Percentiles rank a stretch among this genome's conserved stretches.
Evolutionary conservation across 2,113 vertebrate species (phyloP).

Genomic region (Crotophaga sulcirostris): DNA sequence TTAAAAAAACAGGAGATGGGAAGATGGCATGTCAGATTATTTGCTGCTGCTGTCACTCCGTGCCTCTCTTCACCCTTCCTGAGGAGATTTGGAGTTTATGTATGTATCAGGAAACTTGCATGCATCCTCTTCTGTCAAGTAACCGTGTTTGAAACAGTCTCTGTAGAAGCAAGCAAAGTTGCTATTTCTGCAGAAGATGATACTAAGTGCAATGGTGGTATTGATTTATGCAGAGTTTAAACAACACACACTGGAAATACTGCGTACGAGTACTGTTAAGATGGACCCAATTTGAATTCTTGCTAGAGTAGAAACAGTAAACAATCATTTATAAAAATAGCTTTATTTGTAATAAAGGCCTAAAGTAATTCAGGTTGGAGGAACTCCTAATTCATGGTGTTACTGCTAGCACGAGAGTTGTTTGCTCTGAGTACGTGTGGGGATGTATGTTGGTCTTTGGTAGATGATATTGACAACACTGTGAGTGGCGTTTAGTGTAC

Average conservation of each 20-base stretch:
- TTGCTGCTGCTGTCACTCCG: neutral
- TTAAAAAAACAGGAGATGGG: neutral
- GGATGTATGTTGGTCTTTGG: neutral
- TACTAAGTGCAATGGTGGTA: neutral
- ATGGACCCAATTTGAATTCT: neutral
- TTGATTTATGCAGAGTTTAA: neutral
- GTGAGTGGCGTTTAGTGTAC: neutral
- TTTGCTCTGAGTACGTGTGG: neutral
- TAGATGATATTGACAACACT: neutral
- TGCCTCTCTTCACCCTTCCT: neutral
- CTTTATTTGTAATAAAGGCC: neutral
- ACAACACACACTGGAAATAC: neutral
- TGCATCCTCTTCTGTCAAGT: neutral
- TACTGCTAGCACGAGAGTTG: neutral
- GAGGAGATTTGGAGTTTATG: neutral
- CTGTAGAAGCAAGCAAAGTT: neutral
- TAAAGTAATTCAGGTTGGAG: neutral
- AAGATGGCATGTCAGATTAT: neutral
- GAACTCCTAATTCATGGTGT: neutral
- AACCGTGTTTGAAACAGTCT: neutral
- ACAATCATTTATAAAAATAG: neutral
- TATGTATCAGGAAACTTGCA: neutral
- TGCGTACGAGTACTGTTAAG: neutral
- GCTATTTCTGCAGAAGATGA: neutral
- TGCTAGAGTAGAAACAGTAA: neutral